Percentiles rank a stretch among this genome's conserved stretches.
Evolutionary conservation across 2,888 invertebrate genomes (phyloP).

Genomic region (Apotomis turbidana): DNA sequence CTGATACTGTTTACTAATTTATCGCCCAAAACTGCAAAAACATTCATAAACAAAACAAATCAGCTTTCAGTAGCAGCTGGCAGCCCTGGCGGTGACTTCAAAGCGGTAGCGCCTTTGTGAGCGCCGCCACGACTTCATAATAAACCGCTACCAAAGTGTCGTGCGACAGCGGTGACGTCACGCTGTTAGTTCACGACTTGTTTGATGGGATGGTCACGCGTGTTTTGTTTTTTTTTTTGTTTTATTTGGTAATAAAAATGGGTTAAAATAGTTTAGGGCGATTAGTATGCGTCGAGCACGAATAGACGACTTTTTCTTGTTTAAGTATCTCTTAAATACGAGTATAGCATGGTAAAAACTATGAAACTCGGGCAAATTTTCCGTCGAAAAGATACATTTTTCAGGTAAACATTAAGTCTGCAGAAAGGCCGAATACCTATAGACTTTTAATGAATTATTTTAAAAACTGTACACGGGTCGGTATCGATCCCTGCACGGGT

Average conservation of each 20-base stretch:
- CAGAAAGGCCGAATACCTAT: too few relatives aligned
- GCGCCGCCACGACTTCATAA: slow-evolving; percentile 17
- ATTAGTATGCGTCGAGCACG: too few relatives aligned
- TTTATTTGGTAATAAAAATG: background rate
- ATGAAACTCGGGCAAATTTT: too few relatives aligned
- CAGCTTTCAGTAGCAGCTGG: background rate
- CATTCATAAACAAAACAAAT: background rate
- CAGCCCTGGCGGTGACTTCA: slow-evolving; percentile 25
- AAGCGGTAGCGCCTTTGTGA: slow-evolving; percentile 3
- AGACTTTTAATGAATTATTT: too few relatives aligned
- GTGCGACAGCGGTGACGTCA: background rate
- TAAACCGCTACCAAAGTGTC: slow-evolving; percentile 16
- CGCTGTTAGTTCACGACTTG: slow-evolving; percentile 23
- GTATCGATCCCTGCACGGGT: too few relatives aligned
- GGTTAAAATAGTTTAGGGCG: too few relatives aligned
- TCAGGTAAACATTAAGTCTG: too few relatives aligned
- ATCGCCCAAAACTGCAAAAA: slow-evolving; percentile 7
- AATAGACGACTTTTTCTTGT: too few relatives aligned
- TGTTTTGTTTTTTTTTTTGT: background rate
- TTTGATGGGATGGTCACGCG: slow-evolving; percentile 1
- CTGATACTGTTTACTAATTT: background rate
- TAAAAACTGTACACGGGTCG: too few relatives aligned
- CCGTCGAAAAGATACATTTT: too few relatives aligned
- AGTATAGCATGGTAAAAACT: too few relatives aligned
- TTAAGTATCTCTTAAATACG: too few relatives aligned